phyloP scores from a whole-genome alignment of 2,888 invertebrate genomes.

The Cephus sareptanus region DNA sequence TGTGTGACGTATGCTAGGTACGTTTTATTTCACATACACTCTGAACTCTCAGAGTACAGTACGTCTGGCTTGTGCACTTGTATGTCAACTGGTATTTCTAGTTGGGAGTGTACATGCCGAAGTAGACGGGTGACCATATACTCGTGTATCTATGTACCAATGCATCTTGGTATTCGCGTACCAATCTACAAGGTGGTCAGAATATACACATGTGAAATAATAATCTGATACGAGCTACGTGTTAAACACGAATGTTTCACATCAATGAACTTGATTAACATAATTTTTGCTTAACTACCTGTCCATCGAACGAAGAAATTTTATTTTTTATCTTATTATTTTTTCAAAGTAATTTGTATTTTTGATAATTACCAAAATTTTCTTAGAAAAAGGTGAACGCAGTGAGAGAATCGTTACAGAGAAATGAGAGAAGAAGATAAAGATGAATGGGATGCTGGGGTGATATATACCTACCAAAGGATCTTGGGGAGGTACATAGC shows the following conservation, averaged over 20 bases:
- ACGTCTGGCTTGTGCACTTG: not conserved
- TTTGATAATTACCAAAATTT: not conserved
- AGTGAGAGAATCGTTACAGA: not conserved
- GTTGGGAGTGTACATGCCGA: not conserved
- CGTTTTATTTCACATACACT: not conserved
- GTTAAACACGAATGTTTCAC: not conserved
- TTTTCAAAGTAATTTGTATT: not conserved
- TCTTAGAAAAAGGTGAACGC: not conserved
- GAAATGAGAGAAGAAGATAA: not conserved
- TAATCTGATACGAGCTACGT: not conserved
- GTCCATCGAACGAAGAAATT: no score
- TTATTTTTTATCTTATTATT: not conserved
- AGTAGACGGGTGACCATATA: not conserved
- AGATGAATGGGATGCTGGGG: not conserved
- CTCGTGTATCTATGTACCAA: not conserved
- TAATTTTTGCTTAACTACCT: no score
- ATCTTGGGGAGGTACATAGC: conserved; percentile 14
- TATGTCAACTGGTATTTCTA: not conserved
- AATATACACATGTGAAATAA: not conserved
- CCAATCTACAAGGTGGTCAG: not conserved
- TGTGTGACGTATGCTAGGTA: not conserved
- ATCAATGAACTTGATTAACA: no score
- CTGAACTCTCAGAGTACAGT: not conserved
- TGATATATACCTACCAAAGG: not conserved
- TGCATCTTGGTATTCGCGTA: not conserved